Evolutionary conservation across 1,140 invertebrate genomes (phyloP).

Genomic region (Probaryconus sp.): DNA sequence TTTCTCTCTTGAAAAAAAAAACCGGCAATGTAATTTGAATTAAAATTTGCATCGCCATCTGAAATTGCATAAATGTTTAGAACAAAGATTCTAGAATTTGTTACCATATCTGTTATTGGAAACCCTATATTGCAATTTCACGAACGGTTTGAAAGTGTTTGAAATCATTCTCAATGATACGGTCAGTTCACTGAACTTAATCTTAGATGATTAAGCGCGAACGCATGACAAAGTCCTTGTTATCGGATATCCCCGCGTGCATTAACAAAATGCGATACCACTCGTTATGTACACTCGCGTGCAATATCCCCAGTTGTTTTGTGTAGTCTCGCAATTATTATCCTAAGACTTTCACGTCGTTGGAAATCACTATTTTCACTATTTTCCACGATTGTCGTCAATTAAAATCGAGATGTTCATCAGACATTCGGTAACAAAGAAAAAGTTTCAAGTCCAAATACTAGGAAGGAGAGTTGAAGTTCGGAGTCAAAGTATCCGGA

Average conservation of each 20-base stretch:
- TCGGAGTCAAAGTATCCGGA: conserved; percentile 15
- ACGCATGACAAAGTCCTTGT: conserved; percentile 3
- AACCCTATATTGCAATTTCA: no score
- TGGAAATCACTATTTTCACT: conserved; percentile 3
- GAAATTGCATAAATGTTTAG: no score
- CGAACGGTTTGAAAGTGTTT: no score
- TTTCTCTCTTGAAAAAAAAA: no score
- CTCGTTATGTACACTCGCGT: conserved; percentile 25
- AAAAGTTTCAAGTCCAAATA: conserved; percentile 26
- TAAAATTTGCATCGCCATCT: no score
- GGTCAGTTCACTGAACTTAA: background rate
- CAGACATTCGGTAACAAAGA: conserved; percentile 19
- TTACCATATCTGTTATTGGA: no score
- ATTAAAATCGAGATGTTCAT: conserved; percentile 44
- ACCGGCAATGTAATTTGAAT: no score
- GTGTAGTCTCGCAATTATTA: conserved; percentile 8
- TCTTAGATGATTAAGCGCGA: conserved; percentile 1
- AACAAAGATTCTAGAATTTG: no score
- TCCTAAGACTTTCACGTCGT: conserved; percentile 4
- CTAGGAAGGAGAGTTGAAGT: background rate
- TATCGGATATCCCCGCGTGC: conserved; percentile 17
- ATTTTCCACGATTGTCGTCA: conserved; percentile 27
- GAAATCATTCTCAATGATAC: no score
- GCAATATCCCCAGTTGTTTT: conserved; percentile 43
- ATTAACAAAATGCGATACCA: conserved; percentile 16